A percentile compares a stretch with the other conserved stretches of the same genome.
These are phyloP conservation scores for Drosophila infuscata DNA, from an alignment of 2,888 invertebrate species.

Conservation along the genomic window DNA sequence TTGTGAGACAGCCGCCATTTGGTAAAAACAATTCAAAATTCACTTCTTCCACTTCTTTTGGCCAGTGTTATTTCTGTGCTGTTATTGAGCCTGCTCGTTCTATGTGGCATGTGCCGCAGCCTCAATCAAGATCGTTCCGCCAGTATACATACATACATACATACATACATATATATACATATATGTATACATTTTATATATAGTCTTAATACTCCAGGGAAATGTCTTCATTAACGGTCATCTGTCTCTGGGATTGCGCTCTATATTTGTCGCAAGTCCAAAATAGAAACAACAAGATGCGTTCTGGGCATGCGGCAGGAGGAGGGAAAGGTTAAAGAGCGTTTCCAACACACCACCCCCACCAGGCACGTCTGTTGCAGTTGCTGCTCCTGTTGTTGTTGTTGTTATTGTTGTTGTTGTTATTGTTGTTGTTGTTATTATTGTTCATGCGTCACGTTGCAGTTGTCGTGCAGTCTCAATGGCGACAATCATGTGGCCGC, in stretches of 20 bases:
- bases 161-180: neutral
- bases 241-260: constrained; percentile 35
- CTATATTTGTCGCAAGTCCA: constrained; percentile 43
- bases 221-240: constrained; percentile 52
- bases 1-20: constrained; percentile 21
- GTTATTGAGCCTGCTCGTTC: constrained; percentile 10
- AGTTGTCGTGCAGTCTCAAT: constrained; percentile 61
- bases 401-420: constrained; percentile 8
- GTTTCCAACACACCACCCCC: neutral
- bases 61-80: constrained; percentile 22
- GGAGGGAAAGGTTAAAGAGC: constrained; percentile 49
- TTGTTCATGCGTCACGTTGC: constrained; percentile 55
- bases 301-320: neutral
- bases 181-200: constrained; percentile 20
- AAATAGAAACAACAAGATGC: constrained; percentile 40
- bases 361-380: neutral
- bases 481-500: constrained; percentile 56
- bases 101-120: constrained; percentile 38
- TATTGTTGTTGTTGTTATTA: constrained; percentile 4
- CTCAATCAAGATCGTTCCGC: constrained; percentile 26
- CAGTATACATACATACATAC: constrained; percentile 12
- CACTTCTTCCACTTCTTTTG: neutral
- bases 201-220: constrained; percentile 22
- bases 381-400: constrained; percentile 8
- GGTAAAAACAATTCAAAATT: constrained; percentile 3